Evolutionary conservation across 2,888 invertebrate species (phyloP).

Genomic region (Mellilla xanthometata): DNA sequence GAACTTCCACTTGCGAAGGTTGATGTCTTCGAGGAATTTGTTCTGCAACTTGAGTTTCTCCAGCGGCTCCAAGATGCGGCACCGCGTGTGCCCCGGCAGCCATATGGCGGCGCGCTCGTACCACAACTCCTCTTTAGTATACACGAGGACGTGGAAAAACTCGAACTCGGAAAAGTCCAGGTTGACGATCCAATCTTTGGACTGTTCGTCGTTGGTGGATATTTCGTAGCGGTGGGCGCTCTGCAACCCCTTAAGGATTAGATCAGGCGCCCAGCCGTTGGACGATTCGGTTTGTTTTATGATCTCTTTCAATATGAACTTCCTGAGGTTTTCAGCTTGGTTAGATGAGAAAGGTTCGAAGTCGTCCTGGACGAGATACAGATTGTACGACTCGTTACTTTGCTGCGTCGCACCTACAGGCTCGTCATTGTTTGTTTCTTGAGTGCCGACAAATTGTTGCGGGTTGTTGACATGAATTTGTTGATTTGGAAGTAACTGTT

Average conservation of each 20-base stretch:
- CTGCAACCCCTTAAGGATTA: conserved; percentile 59
- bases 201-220: conserved; percentile 49
- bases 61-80: conserved; percentile 55
- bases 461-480: neutral
- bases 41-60: conserved; percentile 67
- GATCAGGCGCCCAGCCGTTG: conserved; percentile 54
- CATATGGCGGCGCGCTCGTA: conserved; percentile 71
- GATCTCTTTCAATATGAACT: conserved; percentile 56
- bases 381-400: conserved; percentile 43
- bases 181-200: conserved; percentile 60
- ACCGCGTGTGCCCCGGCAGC: conserved; percentile 67
- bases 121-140: conserved; percentile 69
- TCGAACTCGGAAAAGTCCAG: conserved; percentile 57
- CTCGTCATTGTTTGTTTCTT: too few species aligned
- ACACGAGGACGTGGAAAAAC: conserved; percentile 59
- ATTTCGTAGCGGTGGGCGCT: conserved; percentile 58
- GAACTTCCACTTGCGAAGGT: conserved; percentile 68
- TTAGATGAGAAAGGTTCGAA: conserved; percentile 51
- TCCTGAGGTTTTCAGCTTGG: conserved; percentile 53
- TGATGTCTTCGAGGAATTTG: conserved; percentile 47
- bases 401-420: conserved; percentile 59
- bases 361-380: conserved; percentile 68
- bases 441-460: neutral
- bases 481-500: too few species aligned
- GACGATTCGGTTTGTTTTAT: conserved; percentile 43